A percentile compares a stretch with the other conserved stretches of the same genome.
Conservation (phyloP, 2,888 invertebrate genomes). For the Thelaira solivaga region DNA sequence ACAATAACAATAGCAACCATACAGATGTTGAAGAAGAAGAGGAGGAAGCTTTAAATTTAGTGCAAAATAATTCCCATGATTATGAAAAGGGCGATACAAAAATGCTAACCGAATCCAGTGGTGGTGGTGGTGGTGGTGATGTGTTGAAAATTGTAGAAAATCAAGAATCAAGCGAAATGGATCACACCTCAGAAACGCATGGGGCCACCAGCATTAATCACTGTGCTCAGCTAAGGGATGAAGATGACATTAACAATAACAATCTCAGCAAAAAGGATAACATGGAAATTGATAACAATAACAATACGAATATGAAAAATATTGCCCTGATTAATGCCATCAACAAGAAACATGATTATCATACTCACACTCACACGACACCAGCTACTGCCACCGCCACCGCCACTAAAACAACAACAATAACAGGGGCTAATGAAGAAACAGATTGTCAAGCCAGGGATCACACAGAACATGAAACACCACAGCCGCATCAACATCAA, state of each 20-base stretch:
- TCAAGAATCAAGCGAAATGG: slow-evolving; percentile 50
- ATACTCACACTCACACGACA: slow-evolving; percentile 21
- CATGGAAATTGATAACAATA: slow-evolving; percentile 62
- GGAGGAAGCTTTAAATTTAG: slow-evolving; percentile 75
- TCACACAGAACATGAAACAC: slow-evolving; percentile 11
- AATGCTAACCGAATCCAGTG: slow-evolving; percentile 38
- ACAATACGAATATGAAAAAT: slow-evolving; percentile 65
- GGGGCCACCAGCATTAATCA: slow-evolving; percentile 51
- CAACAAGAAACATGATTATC: slow-evolving; percentile 52
- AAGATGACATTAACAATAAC: slow-evolving; percentile 58
- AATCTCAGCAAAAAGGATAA: slow-evolving; percentile 44
- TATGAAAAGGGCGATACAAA: slow-evolving; percentile 33
- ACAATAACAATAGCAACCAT: slow-evolving; percentile 11
- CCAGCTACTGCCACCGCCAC: slow-evolving; percentile 6
- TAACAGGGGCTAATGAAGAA: slow-evolving; percentile 53
- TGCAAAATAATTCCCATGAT: slow-evolving; percentile 68
- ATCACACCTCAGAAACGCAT: slow-evolving; percentile 59
- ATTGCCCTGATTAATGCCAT: slow-evolving; percentile 66
- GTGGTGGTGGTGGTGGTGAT: no score
- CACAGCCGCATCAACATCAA: slow-evolving; percentile 39
- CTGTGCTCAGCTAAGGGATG: slow-evolving; percentile 36
- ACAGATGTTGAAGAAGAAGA: slow-evolving; percentile 65
- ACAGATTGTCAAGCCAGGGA: slow-evolving; percentile 36
- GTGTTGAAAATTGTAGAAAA: slow-evolving; percentile 39
- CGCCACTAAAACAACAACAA: neutral